These are phyloP conservation scores for Arenaria interpres DNA, from an alignment of 2,113 vertebrate genomes.

Conservation along the genomic window DNA sequence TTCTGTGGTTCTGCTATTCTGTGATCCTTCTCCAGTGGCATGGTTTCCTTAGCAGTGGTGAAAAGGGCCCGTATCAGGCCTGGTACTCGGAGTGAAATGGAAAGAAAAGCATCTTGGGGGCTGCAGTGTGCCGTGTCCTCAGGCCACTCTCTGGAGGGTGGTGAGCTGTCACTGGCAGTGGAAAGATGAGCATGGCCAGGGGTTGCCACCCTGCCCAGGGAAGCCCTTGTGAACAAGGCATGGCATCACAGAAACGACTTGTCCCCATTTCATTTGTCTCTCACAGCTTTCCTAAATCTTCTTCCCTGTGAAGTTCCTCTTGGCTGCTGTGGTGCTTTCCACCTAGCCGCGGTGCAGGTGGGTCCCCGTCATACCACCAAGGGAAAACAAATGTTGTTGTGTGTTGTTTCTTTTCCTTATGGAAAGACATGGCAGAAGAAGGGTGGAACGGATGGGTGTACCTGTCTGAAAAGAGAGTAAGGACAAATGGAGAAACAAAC, in stretches of 20 bases:
- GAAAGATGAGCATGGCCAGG: neutral
- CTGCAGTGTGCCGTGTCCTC: neutral
- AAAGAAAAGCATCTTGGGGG: neutral
- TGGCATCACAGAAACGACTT: neutral
- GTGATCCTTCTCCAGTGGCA: neutral
- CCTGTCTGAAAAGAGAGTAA: neutral
- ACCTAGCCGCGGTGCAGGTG: neutral
- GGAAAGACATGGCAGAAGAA: neutral
- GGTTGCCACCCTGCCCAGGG: neutral
- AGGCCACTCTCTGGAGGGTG: accelerated
- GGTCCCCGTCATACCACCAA: neutral
- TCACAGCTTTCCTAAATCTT: neutral
- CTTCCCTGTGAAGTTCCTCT: neutral
- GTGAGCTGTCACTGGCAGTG: neutral
- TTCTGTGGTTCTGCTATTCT: neutral
- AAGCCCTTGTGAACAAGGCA: neutral
- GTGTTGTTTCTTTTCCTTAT: neutral
- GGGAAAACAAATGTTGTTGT: neutral
- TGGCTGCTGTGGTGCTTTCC: neutral
- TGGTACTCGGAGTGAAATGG: neutral
- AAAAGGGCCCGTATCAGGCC: neutral
- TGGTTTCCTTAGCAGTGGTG: neutral
- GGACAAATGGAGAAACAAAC: neutral
- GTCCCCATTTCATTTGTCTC: accelerated
- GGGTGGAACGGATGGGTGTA: neutral